Conservation (phyloP, 2,888 invertebrate species). For the Falcaria lacertinaria region DNA sequence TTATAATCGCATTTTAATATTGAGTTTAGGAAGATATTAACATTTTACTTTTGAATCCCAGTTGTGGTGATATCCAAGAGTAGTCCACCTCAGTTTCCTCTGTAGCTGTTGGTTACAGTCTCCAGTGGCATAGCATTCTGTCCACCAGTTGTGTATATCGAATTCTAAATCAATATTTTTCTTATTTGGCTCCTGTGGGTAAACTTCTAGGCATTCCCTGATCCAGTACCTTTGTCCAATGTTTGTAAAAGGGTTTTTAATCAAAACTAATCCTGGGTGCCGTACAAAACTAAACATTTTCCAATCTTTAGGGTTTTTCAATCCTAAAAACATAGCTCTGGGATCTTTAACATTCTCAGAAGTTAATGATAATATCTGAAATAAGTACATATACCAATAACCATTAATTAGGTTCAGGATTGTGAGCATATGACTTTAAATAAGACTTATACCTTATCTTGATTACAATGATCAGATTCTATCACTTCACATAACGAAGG, state of each 20-base stretch:
- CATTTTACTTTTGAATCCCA: slow-evolving; percentile 94
- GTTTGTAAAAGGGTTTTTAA: slow-evolving; percentile 90
- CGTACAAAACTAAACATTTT: slow-evolving; percentile 78
- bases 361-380: slow-evolving; percentile 20
- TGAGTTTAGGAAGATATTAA: slow-evolving; percentile 35
- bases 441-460: slow-evolving; percentile 30
- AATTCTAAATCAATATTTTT: slow-evolving; percentile 82
- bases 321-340: slow-evolving; percentile 44
- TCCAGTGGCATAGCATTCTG: slow-evolving; percentile 68
- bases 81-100: slow-evolving; percentile 91
- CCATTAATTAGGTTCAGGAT: no score
- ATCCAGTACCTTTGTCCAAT: slow-evolving; percentile 92
- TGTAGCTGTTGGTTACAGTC: slow-evolving; percentile 51
- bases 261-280: slow-evolving; percentile 87
- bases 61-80: slow-evolving; percentile 98
- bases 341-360: slow-evolving; percentile 23
- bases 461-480: slow-evolving; percentile 55
- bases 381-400: no score
- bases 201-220: slow-evolving; percentile 86
- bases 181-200: slow-evolving; percentile 86
- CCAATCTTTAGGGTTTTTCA: slow-evolving; percentile 74
- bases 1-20: no score
- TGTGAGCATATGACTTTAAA: slow-evolving; percentile 1
- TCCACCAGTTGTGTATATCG: slow-evolving; percentile 82
- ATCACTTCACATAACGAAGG: slow-evolving; percentile 83